Conservation (phyloP, 2,797 vertebrate genomes). For the Linurgus olivaceus region DNA sequence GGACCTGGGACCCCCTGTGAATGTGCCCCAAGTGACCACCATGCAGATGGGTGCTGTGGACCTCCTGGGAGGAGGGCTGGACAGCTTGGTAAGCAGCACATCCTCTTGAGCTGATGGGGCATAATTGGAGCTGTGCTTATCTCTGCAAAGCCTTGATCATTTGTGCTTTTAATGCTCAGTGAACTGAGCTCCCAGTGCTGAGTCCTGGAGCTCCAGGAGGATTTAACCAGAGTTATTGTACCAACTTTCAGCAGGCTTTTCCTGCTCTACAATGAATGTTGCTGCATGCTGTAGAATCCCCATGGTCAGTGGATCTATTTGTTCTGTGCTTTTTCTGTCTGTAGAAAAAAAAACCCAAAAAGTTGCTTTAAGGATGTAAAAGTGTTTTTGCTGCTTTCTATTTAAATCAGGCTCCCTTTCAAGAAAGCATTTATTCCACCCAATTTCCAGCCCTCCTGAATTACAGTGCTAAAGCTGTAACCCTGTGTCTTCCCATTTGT, state of each 20-base stretch:
- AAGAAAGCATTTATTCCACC: not conserved
- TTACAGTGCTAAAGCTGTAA: not conserved
- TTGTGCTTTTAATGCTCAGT: not conserved
- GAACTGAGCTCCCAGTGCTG: not conserved
- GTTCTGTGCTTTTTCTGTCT: not conserved
- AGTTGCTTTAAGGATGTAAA: not conserved
- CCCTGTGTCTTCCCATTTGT: not conserved
- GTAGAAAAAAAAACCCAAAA: not conserved
- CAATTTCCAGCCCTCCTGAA: not conserved
- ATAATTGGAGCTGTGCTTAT: constrained; percentile 26
- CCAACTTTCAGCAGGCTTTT: not conserved
- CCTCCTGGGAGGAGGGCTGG: constrained; percentile 93
- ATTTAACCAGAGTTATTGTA: not conserved
- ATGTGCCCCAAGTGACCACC: constrained; percentile 91
- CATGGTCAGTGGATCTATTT: not conserved
- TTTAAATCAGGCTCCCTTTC: not conserved
- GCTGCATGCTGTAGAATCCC: not conserved
- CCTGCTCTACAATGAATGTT: not conserved
- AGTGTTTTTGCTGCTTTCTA: not conserved
- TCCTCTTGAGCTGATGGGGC: not conserved
- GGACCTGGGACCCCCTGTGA: constrained; percentile 93
- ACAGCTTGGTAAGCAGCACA: constrained; percentile 89
- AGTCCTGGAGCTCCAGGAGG: constrained; percentile 1
- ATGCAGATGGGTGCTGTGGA: constrained; percentile 99
- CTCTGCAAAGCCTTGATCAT: not conserved